Conservation (phyloP, 2,888 invertebrate genomes). For the Orthosia gothica region DNA sequence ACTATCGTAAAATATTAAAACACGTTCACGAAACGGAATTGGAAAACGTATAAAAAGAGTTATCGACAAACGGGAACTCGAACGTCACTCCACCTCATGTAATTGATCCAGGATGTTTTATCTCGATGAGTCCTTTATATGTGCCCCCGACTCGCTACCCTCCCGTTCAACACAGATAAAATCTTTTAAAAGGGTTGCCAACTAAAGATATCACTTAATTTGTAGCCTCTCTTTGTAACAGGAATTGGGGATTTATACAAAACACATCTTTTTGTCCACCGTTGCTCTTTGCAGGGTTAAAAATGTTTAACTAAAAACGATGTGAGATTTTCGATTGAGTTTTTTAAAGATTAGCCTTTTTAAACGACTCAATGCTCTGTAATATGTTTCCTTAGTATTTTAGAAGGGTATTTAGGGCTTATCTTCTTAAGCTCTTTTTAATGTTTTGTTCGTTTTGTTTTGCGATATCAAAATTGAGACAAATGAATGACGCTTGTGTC, state of each 20-base stretch:
- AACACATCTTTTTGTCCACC: constrained; percentile 79
- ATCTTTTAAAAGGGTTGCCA: constrained; percentile 91
- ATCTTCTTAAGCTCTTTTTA: constrained; percentile 81
- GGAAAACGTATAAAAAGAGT: constrained; percentile 77
- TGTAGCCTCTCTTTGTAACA: constrained; percentile 90
- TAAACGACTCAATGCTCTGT: constrained; percentile 79
- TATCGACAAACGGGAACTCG: constrained; percentile 85
- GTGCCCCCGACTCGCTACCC: constrained; percentile 89
- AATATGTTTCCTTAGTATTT: constrained; percentile 83
- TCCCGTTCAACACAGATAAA: constrained; percentile 87
- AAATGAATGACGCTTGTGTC: constrained; percentile 85
- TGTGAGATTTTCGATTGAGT: constrained; percentile 79
- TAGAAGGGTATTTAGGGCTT: constrained; percentile 80
- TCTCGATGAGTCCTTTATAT: constrained; percentile 90
- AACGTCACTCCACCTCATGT: constrained; percentile 88
- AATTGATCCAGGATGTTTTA: constrained; percentile 91
- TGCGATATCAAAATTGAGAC: constrained; percentile 82
- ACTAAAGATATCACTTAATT: constrained; percentile 91
- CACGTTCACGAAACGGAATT: constrained; percentile 74
- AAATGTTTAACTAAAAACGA: constrained; percentile 66
- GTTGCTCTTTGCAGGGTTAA: constrained; percentile 77
- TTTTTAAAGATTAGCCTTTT: constrained; percentile 83
- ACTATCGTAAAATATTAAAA: constrained; percentile 64
- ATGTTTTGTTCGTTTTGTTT: constrained; percentile 83
- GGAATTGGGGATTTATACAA: constrained; percentile 85